Conservation (phyloP, 1,140 invertebrate genomes). For the Protaetia brevitarsis region DNA sequence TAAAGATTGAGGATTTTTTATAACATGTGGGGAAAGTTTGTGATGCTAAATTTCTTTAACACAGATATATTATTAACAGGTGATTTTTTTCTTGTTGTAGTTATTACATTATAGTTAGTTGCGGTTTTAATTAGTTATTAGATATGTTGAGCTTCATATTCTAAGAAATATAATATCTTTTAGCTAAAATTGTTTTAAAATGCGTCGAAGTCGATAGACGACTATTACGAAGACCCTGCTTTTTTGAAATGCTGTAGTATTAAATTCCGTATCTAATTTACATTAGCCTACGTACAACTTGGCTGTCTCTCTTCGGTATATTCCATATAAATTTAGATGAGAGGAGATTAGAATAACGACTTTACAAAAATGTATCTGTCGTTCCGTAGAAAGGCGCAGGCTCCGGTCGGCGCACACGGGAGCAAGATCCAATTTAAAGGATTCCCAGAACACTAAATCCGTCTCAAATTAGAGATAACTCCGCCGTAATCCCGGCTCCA, state of each 20-base stretch:
- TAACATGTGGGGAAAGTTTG: no score
- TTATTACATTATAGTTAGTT: no score
- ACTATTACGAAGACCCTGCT: no score
- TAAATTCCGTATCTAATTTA: slow-evolving; percentile 13
- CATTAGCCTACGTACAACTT: neutral
- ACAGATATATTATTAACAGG: no score
- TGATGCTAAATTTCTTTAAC: no score
- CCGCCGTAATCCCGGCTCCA: slow-evolving; percentile 50
- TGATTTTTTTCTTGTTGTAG: no score
- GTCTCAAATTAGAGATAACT: slow-evolving; percentile 57
- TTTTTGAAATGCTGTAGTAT: neutral
- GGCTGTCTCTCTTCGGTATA: neutral
- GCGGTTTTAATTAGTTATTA: no score
- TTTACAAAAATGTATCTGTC: slow-evolving; percentile 37
- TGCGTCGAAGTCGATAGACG: no score
- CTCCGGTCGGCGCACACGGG: slow-evolving; percentile 26
- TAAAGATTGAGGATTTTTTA: no score
- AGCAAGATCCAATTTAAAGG: slow-evolving; percentile 54
- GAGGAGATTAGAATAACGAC: slow-evolving; percentile 26
- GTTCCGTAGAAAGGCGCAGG: slow-evolving; percentile 10
- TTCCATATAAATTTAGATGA: slow-evolving; percentile 25
- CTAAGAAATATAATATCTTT: no score
- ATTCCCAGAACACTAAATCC: slow-evolving; percentile 57
- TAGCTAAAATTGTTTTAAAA: no score
- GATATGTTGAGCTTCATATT: no score